These are phyloP conservation scores for Battus philenor DNA, from an alignment of 1,140 invertebrate species.

Conservation along the genomic window DNA sequence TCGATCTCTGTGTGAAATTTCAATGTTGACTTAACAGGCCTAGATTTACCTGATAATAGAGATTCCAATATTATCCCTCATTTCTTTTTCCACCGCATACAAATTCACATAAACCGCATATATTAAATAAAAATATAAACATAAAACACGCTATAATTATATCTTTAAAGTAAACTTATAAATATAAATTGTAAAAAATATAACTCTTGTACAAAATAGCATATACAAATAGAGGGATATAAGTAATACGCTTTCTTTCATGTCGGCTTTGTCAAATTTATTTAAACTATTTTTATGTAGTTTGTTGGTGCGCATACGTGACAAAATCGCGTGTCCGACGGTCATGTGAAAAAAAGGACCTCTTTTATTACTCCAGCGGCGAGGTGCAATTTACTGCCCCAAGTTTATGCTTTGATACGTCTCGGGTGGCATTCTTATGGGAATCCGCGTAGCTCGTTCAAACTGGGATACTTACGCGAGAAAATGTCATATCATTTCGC, in stretches of 20 bases:
- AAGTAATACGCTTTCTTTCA: not conserved
- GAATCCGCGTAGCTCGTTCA: conserved; percentile 20
- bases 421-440: conserved; percentile 30
- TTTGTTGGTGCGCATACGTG: conserved; percentile 2
- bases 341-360: conserved; percentile 23
- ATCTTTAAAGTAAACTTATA: no score
- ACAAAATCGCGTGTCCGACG: conserved; percentile 25
- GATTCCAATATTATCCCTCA: no score
- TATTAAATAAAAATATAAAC: no score
- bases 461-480: conserved; percentile 18
- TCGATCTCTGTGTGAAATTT: no score
- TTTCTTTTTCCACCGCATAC: no score
- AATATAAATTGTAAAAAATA: no score
- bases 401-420: conserved; percentile 39
- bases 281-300: not conserved
- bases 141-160: no score
- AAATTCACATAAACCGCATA: no score
- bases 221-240: not conserved
- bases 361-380: conserved; percentile 29
- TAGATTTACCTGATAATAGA: no score
- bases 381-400: conserved; percentile 36
- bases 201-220: no score
- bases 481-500: no score
- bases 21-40: no score
- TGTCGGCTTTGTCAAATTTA: conserved; percentile 6